A percentile compares a stretch with the other conserved stretches of the same genome.
phyloP scores from a whole-genome alignment of 2,113 vertebrate species.

The Thunnus thynnus region DNA sequence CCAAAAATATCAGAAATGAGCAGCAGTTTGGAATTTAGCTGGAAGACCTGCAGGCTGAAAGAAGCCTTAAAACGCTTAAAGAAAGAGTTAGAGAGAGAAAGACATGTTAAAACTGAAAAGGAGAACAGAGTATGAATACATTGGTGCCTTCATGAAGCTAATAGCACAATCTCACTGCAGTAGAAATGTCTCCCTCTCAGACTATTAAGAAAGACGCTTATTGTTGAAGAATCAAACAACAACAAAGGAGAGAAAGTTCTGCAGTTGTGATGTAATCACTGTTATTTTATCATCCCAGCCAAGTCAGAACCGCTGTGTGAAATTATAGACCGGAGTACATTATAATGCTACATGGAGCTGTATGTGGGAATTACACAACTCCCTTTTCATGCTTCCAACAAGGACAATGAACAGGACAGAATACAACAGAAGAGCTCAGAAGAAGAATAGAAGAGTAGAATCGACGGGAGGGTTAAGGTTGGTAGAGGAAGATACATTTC shows the following conservation, averaged over 20 bases:
- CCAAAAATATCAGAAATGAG: not conserved
- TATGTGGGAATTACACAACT: slow-evolving; percentile 14
- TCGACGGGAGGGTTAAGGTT: not conserved
- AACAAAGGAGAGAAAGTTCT: slow-evolving; percentile 25
- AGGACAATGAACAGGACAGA: not conserved
- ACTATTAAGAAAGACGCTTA: not conserved
- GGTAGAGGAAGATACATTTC: not conserved
- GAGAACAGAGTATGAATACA: not conserved
- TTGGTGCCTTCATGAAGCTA: not conserved
- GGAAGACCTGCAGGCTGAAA: not conserved
- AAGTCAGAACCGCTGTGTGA: slow-evolving; percentile 26
- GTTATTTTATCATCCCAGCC: slow-evolving; percentile 48
- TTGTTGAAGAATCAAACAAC: slow-evolving; percentile 24
- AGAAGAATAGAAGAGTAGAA: not conserved
- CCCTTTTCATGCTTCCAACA: not conserved
- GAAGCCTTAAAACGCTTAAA: not conserved
- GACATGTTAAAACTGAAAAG: not conserved
- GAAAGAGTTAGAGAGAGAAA: not conserved
- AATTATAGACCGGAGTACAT: slow-evolving; percentile 37
- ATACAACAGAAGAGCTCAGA: slow-evolving; percentile 16
- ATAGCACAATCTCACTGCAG: not conserved
- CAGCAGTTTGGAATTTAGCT: not conserved
- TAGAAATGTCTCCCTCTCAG: not conserved
- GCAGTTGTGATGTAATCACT: slow-evolving; percentile 49
- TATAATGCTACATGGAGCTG: slow-evolving; percentile 1